Conservation (phyloP, 2,888 invertebrate species). For the Synanthedon andrenaeformis region DNA sequence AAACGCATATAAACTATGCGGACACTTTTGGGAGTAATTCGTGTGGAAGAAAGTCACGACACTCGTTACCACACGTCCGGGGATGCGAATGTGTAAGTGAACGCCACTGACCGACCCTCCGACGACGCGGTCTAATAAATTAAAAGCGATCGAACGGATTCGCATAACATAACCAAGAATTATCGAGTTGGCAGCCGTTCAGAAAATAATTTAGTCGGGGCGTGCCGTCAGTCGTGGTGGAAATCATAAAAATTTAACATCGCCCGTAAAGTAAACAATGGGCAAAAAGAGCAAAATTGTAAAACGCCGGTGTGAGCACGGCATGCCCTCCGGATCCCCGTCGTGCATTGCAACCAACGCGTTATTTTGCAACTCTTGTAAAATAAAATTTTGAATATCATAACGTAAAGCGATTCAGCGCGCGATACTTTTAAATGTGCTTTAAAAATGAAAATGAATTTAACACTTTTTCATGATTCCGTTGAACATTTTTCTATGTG, state of each 20-base stretch:
- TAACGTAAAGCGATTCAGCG: slow-evolving; percentile 4
- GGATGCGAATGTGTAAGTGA: slow-evolving; percentile 12
- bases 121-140: slow-evolving; percentile 31
- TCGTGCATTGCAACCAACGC: slow-evolving; percentile 16
- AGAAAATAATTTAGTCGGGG: slow-evolving; percentile 38
- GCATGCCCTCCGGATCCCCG: slow-evolving; percentile 37
- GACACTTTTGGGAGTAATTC: slow-evolving; percentile 9
- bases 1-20: slow-evolving; percentile 19
- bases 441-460: not conserved
- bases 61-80: slow-evolving; percentile 1
- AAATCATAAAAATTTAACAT: slow-evolving; percentile 61
- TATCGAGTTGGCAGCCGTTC: slow-evolving; percentile 60
- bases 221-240: slow-evolving; percentile 45
- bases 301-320: slow-evolving; percentile 32
- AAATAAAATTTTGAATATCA: slow-evolving; percentile 20
- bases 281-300: slow-evolving; percentile 52
- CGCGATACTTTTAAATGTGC: not conserved
- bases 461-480: not conserved
- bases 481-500: not conserved
- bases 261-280: slow-evolving; percentile 65
- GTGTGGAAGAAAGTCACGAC: slow-evolving; percentile 7
- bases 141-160: slow-evolving; percentile 38
- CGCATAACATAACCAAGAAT: slow-evolving; percentile 32
- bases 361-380: slow-evolving; percentile 24
- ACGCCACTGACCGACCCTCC: slow-evolving; percentile 13